Base-by-base conservation (phyloP, 92 coral and sea anemone species). In the Zoanthus gigantus region DNA sequence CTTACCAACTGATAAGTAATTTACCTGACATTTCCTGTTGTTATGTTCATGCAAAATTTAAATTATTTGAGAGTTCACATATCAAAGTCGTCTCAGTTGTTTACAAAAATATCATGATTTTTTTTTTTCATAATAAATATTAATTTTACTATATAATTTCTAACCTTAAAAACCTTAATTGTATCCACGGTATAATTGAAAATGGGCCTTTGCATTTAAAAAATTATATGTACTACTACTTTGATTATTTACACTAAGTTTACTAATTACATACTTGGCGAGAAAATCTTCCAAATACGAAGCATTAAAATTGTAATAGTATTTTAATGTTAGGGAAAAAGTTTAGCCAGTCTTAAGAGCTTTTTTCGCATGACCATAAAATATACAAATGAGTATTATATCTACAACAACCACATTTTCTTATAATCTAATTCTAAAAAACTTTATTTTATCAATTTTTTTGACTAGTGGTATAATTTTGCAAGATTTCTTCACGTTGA, bases 11-110 rank as follows among this genome's bases (percentile, higher is more conserved):
- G 74, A 69, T 69, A 34, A 23, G 74, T 8, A 31, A 69, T 34
- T 69, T 69, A 31, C 30, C 45, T 69, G 74, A 67, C 74, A 69
- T 30, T 69, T 69, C 74, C 74, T 69, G 74, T 14, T 34, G n/a
- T 69, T 34, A 37, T 37, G 42, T 37, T 37, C 42, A 37, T 13
- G 14, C 9, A 15, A 8, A 17, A 69, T 69, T 69, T 34, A 29
- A 69, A 34, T 9, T 69, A 46, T 11, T 5, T 44, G 4, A 34
- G 16, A 14, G 74, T 31, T 69, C 74, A 68, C 18, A 5, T 1
- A n/a, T 2, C 23, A 17, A 69, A 69, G 1, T 18, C 6, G 45
- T 31, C 14, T 28, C 30, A 9, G 17, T 31, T 34, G 30, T 32
- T 29, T 69, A 23, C 5, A 69, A 69, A 14, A 69, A 32, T 30